phyloP scores from a whole-genome alignment of 1,140 invertebrate species.

The Doryteuthis pealeii region DNA sequence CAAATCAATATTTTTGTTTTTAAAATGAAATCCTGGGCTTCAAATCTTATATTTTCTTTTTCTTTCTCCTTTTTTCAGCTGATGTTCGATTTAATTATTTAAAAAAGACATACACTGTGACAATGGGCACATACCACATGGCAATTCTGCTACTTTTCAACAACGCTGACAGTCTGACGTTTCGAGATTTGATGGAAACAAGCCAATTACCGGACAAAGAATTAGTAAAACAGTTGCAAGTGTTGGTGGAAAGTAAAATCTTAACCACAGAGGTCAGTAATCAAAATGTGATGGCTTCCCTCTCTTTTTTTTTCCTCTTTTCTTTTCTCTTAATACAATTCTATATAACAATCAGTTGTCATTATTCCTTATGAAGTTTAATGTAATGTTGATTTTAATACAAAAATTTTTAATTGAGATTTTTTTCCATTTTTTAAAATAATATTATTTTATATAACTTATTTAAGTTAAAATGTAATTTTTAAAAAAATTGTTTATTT shows the following conservation, averaged over 20 bases:
- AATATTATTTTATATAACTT: no score
- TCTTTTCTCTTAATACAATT: no score
- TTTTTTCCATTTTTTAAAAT: no score
- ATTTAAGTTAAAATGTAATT: no score
- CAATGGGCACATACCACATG: slow-evolving; percentile 95
- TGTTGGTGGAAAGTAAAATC: slow-evolving; percentile 82
- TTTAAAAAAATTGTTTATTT: no score
- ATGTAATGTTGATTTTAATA: no score
- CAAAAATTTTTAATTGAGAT: no score
- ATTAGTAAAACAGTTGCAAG: slow-evolving; percentile 77
- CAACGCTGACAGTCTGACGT: slow-evolving; percentile 70
- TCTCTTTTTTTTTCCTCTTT: no score
- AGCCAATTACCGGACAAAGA: slow-evolving; percentile 80
- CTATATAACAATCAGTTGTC: no score
- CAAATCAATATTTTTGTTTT: background rate
- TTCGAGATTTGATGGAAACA: slow-evolving; percentile 72
- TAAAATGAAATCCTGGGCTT: background rate
- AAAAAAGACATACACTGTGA: slow-evolving; percentile 75
- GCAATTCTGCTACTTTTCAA: slow-evolving; percentile 88
- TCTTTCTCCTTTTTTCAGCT: slow-evolving; percentile 58
- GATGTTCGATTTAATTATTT: slow-evolving; percentile 77
- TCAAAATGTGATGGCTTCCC: no score
- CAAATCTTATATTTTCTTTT: no score
- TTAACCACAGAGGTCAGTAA: slow-evolving; percentile 63
- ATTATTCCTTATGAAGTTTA: no score